These are phyloP conservation scores for Metaphire vulgaris DNA, from an alignment of 1,140 invertebrate genomes.

Conservation along the genomic window DNA sequence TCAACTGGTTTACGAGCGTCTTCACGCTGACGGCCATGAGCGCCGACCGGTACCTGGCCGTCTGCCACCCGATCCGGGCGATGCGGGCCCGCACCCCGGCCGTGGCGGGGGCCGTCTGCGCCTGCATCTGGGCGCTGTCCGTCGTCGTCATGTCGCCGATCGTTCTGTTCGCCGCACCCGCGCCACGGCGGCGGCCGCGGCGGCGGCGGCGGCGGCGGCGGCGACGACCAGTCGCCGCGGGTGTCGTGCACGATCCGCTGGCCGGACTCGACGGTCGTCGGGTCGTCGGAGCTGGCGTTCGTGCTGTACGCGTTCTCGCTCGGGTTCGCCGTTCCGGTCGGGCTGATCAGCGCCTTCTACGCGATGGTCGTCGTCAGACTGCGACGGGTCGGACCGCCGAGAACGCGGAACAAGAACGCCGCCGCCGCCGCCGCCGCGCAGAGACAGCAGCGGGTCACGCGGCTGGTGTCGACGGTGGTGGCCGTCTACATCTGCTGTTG, in stretches of 20 bases:
- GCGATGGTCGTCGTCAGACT: slow-evolving; percentile 84
- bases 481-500: slow-evolving; percentile 93
- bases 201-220: background rate
- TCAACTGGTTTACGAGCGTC: slow-evolving; percentile 91
- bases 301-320: slow-evolving; percentile 75
- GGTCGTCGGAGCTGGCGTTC: slow-evolving; percentile 45
- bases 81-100: slow-evolving; percentile 57
- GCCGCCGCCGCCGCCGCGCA: slow-evolving; percentile 63
- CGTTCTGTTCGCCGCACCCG: slow-evolving; percentile 73
- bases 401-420: slow-evolving; percentile 68
- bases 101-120: slow-evolving; percentile 48
- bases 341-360: slow-evolving; percentile 92
- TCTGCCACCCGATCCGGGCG: slow-evolving; percentile 71
- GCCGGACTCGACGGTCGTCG: slow-evolving; percentile 43
- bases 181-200: slow-evolving; percentile 15
- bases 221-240: slow-evolving; percentile 24
- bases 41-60: slow-evolving; percentile 63
- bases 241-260: slow-evolving; percentile 42
- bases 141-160: slow-evolving; percentile 68
- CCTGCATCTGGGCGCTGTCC: slow-evolving; percentile 53
- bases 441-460: slow-evolving; percentile 84
- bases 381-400: slow-evolving; percentile 50
- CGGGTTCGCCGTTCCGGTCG: slow-evolving; percentile 84
- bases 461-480: slow-evolving; percentile 88
- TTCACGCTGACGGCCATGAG: slow-evolving; percentile 92